Base-by-base conservation (phyloP, 2,888 invertebrate species). In the Gastrophysa polygoni region DNA sequence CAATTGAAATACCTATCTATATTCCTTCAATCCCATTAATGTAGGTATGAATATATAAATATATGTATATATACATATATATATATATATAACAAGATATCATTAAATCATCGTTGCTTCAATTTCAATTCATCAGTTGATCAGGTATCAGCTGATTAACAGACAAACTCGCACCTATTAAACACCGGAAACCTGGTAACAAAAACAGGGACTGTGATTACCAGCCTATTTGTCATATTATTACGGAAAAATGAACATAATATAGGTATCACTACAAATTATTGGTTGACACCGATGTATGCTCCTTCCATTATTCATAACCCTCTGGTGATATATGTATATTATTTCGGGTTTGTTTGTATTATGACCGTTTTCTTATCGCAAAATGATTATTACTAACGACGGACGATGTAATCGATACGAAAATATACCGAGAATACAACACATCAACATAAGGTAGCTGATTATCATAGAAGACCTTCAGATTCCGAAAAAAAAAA, bases 81-180 rank as follows among this genome's bases (percentile, higher is more conserved):
- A n/a, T n/a, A n/a, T n/a, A n/a, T n/a, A n/a, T n/a, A n/a, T n/a
- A n/a, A n/a, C n/a, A n/a, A n/a, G n/a, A n/a, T n/a, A n/a, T n/a
- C n/a, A n/a, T n/a, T n/a, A n/a, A n/a, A n/a, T n/a, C n/a, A 24
- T 24, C 4, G 7, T 24, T 24, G 7, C 7, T 5, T 24, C 44
- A 61, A 61, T 56, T 47, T 50, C n/a, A n/a, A 46, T 46, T 48
- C 20, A 62, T 49, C 58, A 58, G 60, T 56, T 52, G 59, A 46
- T 38, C 49, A 63, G 57, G 63, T 60, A 64, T 66, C 66, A 70
- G 68, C 67, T 67, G 70, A 70, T 70, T 68, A 68, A 61, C 46
- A 61, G 59, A 54, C 65, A 49, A 58, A 63, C 59, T 57, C 52
- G 61, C 63, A n/a, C n/a, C 61, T 67, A 65, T 69, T 70, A 70